Evolutionary conservation across 2,797 vertebrate species (phyloP).

Genomic region (Adelosebastes latens): DNA sequence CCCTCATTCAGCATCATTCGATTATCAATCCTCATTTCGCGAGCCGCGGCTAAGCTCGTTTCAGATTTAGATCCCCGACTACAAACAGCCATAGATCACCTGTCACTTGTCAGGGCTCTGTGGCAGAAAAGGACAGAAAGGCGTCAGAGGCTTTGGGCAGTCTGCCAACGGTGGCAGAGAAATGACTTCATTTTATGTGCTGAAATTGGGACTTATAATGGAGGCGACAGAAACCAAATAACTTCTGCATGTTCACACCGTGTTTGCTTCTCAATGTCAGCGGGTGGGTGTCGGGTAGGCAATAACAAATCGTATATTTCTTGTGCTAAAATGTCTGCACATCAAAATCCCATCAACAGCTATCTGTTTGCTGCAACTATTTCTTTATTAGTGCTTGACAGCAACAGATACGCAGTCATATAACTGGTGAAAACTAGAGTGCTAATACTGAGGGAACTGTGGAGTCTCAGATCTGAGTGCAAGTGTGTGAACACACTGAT

Average conservation of each 20-base stretch:
- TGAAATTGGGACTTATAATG: constrained; percentile 57
- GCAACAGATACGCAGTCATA: constrained; percentile 1
- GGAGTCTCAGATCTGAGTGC: constrained; percentile 28
- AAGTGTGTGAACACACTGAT: constrained; percentile 26
- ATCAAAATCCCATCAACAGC: constrained; percentile 22
- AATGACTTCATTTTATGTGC: constrained; percentile 64
- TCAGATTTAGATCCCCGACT: constrained; percentile 76
- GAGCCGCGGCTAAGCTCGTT: constrained; percentile 69
- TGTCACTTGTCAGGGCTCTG: constrained; percentile 71
- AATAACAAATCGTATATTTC: constrained; percentile 23
- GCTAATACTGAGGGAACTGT: constrained; percentile 14
- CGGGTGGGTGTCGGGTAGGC: constrained; percentile 20
- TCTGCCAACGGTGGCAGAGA: constrained; percentile 48
- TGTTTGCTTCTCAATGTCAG: constrained; percentile 34
- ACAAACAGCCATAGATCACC: constrained; percentile 76
- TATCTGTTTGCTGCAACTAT: background rate
- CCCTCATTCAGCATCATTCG: constrained; percentile 80
- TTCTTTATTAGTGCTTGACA: constrained; percentile 29
- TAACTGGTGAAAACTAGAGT: constrained; percentile 1
- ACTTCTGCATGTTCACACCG: constrained; percentile 31
- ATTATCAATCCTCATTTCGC: constrained; percentile 82
- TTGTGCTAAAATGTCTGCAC: constrained; percentile 6
- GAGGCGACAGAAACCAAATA: constrained; percentile 61
- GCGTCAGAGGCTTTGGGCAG: constrained; percentile 57
- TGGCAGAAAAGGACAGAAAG: constrained; percentile 69